Evolutionary conservation across 2,113 vertebrate species (phyloP).

Genomic region (Hepsetus odoe): DNA sequence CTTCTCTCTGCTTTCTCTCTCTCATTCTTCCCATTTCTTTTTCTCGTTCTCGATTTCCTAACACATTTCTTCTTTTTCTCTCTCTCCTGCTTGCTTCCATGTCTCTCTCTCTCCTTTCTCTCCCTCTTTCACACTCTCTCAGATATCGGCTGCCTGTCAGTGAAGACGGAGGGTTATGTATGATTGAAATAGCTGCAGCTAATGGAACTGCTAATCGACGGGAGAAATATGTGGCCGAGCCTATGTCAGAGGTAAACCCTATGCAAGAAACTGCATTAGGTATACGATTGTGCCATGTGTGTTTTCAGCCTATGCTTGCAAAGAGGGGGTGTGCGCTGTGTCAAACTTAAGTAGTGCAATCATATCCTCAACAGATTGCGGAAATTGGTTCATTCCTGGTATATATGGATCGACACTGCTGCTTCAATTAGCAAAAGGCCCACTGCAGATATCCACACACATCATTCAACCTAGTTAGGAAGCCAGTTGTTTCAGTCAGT

Average conservation of each 20-base stretch:
- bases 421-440: not conserved
- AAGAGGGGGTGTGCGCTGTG: not conserved
- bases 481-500: no score
- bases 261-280: constrained; percentile 21
- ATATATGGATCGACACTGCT: not conserved
- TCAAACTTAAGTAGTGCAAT: not conserved
- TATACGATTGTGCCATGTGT: not conserved
- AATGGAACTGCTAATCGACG: constrained; percentile 72
- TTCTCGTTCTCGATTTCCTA: constrained; percentile 46
- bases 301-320: not conserved
- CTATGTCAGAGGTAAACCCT: constrained; percentile 74
- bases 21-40: constrained; percentile 59
- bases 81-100: constrained; percentile 48
- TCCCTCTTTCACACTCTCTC: constrained; percentile 63
- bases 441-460: not conserved
- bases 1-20: constrained; percentile 47
- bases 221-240: constrained; percentile 64
- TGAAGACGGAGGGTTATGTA: constrained; percentile 72
- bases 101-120: constrained; percentile 61
- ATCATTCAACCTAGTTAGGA: not conserved
- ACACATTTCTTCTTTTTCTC: not conserved
- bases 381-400: not conserved
- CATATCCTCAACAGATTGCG: not conserved
- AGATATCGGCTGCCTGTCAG: constrained; percentile 79
- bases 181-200: constrained; percentile 81